Evolutionary conservation across 2,888 invertebrate genomes (phyloP).

Genomic region (Cryptocheilus praepositus): DNA sequence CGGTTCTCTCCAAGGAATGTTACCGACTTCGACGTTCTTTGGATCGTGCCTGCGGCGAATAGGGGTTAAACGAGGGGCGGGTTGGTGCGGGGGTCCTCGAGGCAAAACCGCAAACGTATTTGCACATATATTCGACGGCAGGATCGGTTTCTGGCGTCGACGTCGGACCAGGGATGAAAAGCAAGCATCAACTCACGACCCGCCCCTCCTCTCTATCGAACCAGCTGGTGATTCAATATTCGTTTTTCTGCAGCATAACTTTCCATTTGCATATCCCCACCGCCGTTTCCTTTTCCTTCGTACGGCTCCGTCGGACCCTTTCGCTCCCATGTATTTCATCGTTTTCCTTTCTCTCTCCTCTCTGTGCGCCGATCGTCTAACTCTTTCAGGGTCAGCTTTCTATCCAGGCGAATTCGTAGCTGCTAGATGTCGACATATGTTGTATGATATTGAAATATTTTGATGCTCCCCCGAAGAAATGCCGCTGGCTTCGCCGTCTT

Average conservation of each 20-base stretch:
- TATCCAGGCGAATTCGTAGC: background rate
- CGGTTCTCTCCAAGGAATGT: background rate
- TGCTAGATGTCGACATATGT: constrained; percentile 54
- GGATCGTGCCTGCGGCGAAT: constrained; percentile 34
- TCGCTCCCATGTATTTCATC: constrained; percentile 30
- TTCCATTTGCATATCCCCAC: constrained; percentile 67
- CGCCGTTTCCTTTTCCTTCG: constrained; percentile 30
- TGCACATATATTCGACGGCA: constrained; percentile 40
- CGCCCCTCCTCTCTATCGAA: constrained; percentile 41
- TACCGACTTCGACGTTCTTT: constrained; percentile 10
- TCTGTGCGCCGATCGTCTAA: constrained; percentile 7
- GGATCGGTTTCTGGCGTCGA: constrained; percentile 50
- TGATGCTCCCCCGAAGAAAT: constrained; percentile 40
- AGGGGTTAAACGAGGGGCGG: constrained; percentile 34
- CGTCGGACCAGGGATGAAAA: constrained; percentile 61
- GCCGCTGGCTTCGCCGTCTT: constrained; percentile 21
- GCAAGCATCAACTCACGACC: constrained; percentile 61
- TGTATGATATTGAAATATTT: constrained; percentile 64
- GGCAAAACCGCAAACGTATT: constrained; percentile 51
- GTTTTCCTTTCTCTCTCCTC: constrained; percentile 26
- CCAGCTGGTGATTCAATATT: constrained; percentile 72
- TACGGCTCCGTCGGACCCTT: constrained; percentile 31
- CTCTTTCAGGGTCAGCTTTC: constrained; percentile 2
- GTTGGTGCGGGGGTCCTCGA: constrained; percentile 22
- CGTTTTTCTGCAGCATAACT: constrained; percentile 72